phyloP scores from a whole-genome alignment of 2,113 vertebrate genomes.

The Nothobranchius furzeri region DNA sequence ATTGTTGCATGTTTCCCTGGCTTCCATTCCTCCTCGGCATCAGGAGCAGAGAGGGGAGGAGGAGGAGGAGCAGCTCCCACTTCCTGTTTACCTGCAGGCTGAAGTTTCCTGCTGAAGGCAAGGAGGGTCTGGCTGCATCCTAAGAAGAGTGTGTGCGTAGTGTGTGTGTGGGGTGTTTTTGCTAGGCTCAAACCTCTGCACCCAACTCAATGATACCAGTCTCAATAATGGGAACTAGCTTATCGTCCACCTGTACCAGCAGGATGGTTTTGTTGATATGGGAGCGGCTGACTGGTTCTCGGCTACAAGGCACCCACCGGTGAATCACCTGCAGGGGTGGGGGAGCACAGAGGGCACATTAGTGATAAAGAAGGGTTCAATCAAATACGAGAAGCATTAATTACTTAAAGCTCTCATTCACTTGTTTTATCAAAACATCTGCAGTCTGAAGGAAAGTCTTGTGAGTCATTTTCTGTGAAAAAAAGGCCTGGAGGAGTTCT shows the following conservation, averaged over 20 bases:
- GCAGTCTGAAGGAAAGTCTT: too few species aligned
- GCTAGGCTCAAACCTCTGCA: conserved; percentile 91
- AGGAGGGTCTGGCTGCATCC: conserved; percentile 36
- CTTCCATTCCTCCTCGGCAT: conserved; percentile 67
- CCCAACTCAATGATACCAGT: conserved; percentile 96
- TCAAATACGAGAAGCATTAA: background rate
- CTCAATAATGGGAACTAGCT: conserved; percentile 96
- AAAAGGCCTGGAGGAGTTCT: too few species aligned
- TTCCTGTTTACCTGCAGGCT: conserved; percentile 72
- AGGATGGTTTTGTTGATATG: conserved; percentile 99
- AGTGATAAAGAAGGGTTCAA: conserved; percentile 2
- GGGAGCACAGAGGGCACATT: conserved; percentile 3
- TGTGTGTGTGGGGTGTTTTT: conserved; percentile 32
- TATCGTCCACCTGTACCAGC: conserved; percentile 99
- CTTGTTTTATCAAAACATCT: too few species aligned
- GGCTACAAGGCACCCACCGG: conserved; percentile 99
- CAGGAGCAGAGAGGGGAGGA: conserved; percentile 57
- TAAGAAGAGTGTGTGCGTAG: conserved; percentile 40
- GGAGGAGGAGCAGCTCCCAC: conserved; percentile 57
- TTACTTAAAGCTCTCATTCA: too few species aligned
- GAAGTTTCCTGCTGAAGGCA: conserved; percentile 53
- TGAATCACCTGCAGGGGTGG: conserved; percentile 91
- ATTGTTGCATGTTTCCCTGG: conserved; percentile 73
- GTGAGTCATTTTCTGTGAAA: too few species aligned
- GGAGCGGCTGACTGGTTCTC: conserved; percentile 94